A percentile compares a stretch with the other conserved stretches of the same genome.
These are phyloP conservation scores for Drosophila mulleri DNA, from an alignment of 2,888 invertebrate species.

Conservation along the genomic window DNA sequence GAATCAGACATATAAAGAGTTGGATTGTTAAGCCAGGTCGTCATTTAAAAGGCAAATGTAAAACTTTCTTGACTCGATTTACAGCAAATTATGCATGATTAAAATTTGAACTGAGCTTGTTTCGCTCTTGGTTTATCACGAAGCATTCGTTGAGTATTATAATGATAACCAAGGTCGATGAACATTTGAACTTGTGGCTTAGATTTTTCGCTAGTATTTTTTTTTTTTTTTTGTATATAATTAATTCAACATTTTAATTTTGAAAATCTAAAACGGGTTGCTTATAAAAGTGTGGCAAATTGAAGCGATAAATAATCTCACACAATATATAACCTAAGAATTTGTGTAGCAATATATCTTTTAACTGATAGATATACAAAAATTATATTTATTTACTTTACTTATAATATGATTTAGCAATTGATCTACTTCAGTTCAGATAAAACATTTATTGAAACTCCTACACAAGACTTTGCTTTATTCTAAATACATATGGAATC, in stretches of 20 bases:
- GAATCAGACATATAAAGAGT: conserved; percentile 21
- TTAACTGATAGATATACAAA: too few relatives aligned
- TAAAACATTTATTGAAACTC: too few relatives aligned
- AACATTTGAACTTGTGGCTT: conserved; percentile 32
- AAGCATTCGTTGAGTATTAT: conserved; percentile 55
- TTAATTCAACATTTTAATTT: neutral
- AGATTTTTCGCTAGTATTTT: neutral
- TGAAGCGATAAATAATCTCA: too few relatives aligned
- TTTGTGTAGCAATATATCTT: too few relatives aligned
- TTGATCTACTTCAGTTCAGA: too few relatives aligned
- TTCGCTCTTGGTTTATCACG: conserved; percentile 38
- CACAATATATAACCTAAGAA: too few relatives aligned
- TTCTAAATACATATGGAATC: too few relatives aligned
- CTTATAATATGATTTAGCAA: too few relatives aligned
- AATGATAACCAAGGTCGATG: conserved; percentile 45
- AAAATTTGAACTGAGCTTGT: conserved; percentile 57
- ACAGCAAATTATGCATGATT: conserved; percentile 41
- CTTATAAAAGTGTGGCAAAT: neutral
- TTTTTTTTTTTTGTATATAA: too few relatives aligned
- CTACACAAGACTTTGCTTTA: too few relatives aligned
- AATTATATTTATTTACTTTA: too few relatives aligned
- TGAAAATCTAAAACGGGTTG: neutral
- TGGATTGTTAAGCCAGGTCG: conserved; percentile 21
- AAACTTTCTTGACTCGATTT: conserved; percentile 56
- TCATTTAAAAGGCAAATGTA: conserved; percentile 69